Evolutionary conservation across 2,797 vertebrate genomes (phyloP), one percentile per base, ranked within the genome.

Genomic region (Poeciliopsis presidionis): DNA sequence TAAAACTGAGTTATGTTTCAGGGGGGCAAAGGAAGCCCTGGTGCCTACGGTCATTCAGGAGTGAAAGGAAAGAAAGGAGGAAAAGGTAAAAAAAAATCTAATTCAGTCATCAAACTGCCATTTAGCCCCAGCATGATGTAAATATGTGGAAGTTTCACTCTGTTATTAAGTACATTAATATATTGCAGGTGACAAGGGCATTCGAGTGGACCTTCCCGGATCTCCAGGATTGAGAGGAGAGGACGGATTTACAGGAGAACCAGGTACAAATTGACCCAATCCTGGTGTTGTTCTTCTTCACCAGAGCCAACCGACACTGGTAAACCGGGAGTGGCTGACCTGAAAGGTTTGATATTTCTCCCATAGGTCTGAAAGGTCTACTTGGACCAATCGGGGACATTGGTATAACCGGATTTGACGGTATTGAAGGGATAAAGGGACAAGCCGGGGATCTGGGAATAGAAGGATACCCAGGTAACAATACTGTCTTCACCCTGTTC

Each of bases 211-310:
- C 76, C 57, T 99, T 30, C 97, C 96, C 49, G 98, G 98, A 92
- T 45, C 81, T 72, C 86, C 96, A 0, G 98, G 98, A 73, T 72
- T 91, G 5, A 97, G 97, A 92, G 98, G 98, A 36, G 95, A 97
- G 75, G 4, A 72, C 33, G 98, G 98, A 47, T 25, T 90, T 7
- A 1, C 91, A 30, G 98, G 98, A 79, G 80, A 76, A 1, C 83
- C 83, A 94, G 98, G 98, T 99, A 91, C n/a, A 69, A 69, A 69
- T 22, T 76, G 5, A 91, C 75, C 82, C 30, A 84, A 51, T 81
- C n/a, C 6, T 36, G 28, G 89, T 51, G 9, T 57, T 55, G 6
- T 36, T 22, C n/a, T 74, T 78, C 20, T 75, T 7, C 33, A 76
- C 53, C 57, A 11, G 33, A 77, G 53, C 33, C 76, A 6, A 75